These are phyloP conservation scores for Schrankia costaestrigalis DNA, from an alignment of 2,888 invertebrate genomes.

Conservation along the genomic window DNA sequence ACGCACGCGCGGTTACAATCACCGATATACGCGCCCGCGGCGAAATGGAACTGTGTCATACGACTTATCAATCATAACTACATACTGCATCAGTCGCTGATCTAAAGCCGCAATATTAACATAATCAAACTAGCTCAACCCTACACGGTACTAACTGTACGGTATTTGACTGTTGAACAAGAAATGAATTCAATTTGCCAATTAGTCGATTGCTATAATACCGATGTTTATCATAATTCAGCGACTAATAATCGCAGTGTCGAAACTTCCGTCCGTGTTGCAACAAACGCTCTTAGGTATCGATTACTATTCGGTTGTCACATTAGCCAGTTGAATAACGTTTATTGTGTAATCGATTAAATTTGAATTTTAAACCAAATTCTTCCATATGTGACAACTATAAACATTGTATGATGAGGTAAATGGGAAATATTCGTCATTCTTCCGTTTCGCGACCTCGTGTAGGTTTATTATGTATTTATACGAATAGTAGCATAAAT, in stretches of 20 bases:
- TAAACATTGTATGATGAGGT: no score
- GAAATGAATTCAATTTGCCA: slow-evolving; percentile 34
- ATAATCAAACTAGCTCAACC: slow-evolving; percentile 9
- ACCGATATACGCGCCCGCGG: slow-evolving; percentile 33
- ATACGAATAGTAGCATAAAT: no score
- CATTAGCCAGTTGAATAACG: slow-evolving; percentile 66
- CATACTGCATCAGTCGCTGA: slow-evolving; percentile 19
- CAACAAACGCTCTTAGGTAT: slow-evolving; percentile 55
- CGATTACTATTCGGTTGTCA: slow-evolving; percentile 61
- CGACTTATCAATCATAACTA: slow-evolving; percentile 60
- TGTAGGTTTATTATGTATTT: no score
- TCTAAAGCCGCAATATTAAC: slow-evolving; percentile 2
- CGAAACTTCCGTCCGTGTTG: slow-evolving; percentile 70
- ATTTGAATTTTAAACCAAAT: slow-evolving; percentile 21
- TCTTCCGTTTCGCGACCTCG: no score
- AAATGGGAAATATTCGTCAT: no score
- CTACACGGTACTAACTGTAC: slow-evolving; percentile 24
- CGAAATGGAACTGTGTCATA: slow-evolving; percentile 63
- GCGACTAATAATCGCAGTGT: slow-evolving; percentile 52
- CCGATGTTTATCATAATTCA: slow-evolving; percentile 53
- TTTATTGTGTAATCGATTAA: slow-evolving; percentile 59
- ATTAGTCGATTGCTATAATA: slow-evolving; percentile 56
- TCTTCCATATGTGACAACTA: slow-evolving; percentile 29
- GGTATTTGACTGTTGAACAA: slow-evolving; percentile 16
- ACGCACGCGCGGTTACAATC: slow-evolving; percentile 37